Evolutionary conservation across 2,888 invertebrate genomes (phyloP), one percentile per base, ranked within the genome.

Genomic region (Junonia oenone): DNA sequence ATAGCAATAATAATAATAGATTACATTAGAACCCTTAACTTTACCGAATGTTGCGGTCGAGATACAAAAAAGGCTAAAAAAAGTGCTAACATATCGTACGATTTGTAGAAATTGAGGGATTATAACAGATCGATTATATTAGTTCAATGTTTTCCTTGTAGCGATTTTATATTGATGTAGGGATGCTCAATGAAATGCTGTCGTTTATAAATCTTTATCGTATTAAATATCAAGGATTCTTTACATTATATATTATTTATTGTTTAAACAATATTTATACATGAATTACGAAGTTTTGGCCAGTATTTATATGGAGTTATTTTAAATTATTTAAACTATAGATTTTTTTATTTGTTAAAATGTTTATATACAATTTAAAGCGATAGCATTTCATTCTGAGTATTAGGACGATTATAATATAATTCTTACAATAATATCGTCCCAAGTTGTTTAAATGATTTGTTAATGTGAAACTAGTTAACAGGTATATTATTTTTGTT

Each of bases 401-500:
- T 81, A 72, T 65, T 76, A 74, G 89, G 89, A 87, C 89, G 89
- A 89, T 89, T 83, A 80, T 88, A 84, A 89, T 89, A 90, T 90
- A 89, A 90, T 90, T 90, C 89, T 90, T 89, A 89, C 83, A 87
- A 85, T 85, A 81, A 88, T 80, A 87, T 90, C 90, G 90, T 90
- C 90, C 89, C 72, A 69, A 83, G 75, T 83, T 80, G 79, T 85
- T 85, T 83, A 78, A 70, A 80, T 81, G 75, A 85, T 84, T 87
- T 83, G 87, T 89, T 89, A 80, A 79, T 82, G 73, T 82, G 77
- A 80, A 80, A 63, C 69, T 69, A 87, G 83, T 80, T 80, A 77
- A 67, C 83, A 73, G 80, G 81, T 81, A 76, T 82, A 78, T 80
- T 82, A 78, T 87, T 80, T 81, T 85, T 87, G 79, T 72, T 78